Percentiles rank a stretch among this genome's conserved stretches.
phyloP scores from a whole-genome alignment of 2,113 vertebrate species.

The Enhydra lutris region DNA sequence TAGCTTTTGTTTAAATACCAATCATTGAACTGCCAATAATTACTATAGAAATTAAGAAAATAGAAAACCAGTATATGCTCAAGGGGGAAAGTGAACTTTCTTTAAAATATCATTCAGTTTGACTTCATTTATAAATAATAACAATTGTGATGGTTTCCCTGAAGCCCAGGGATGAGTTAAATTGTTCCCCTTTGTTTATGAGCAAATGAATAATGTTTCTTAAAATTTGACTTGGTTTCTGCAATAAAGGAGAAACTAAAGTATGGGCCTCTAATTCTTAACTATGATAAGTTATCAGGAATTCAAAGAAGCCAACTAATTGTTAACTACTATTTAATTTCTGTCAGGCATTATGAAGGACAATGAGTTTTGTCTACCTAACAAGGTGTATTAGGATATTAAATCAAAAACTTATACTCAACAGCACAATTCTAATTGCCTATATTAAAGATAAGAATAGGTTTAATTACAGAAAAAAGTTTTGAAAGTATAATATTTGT shows the following conservation, averaged over 20 bases:
- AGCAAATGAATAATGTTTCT: neutral
- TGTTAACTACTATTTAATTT: slow-evolving; percentile 32
- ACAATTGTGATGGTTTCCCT: neutral
- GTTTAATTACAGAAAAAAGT: neutral
- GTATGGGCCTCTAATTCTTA: neutral
- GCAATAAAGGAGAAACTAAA: neutral
- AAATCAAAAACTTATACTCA: slow-evolving; percentile 27
- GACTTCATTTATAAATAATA: neutral
- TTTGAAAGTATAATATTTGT: neutral
- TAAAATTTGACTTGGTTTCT: neutral
- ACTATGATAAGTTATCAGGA: neutral
- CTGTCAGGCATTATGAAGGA: neutral
- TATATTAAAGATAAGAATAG: neutral
- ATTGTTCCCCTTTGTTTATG: neutral
- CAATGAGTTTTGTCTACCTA: neutral
- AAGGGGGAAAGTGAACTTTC: neutral
- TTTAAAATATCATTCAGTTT: neutral
- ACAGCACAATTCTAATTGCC: neutral
- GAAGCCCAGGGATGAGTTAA: neutral
- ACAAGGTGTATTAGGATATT: slow-evolving; percentile 3
- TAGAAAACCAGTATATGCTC: neutral
- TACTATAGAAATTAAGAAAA: slow-evolving; percentile 8
- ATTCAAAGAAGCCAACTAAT: slow-evolving; percentile 2
- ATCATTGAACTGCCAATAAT: neutral
- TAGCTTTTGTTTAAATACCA: neutral